These are phyloP conservation scores for Leptinotarsa peninsularis DNA, from an alignment of 2,888 invertebrate species.

Conservation along the genomic window DNA sequence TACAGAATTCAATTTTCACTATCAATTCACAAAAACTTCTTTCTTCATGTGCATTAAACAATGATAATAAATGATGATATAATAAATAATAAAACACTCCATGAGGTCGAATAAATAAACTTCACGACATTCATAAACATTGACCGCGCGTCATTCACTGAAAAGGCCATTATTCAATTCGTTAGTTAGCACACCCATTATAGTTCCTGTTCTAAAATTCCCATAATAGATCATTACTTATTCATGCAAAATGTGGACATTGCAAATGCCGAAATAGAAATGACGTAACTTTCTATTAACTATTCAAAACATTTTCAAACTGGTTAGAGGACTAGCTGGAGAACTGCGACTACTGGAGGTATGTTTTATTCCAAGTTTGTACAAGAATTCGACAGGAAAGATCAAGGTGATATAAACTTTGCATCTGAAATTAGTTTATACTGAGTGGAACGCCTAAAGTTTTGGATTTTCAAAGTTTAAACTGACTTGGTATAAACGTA, in stretches of 20 bases:
- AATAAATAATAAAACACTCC: no score
- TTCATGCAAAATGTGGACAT: conserved; percentile 50
- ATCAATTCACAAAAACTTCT: no score
- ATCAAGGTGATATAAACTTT: conserved; percentile 19
- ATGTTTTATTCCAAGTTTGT: conserved; percentile 10
- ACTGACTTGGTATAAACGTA: no score
- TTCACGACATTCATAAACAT: not conserved
- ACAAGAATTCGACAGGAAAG: conserved; percentile 4
- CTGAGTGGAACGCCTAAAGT: not conserved
- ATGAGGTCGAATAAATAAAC: conserved; percentile 10
- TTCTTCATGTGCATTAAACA: no score
- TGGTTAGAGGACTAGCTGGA: conserved; percentile 15
- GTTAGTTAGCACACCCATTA: conserved; percentile 44
- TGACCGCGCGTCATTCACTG: conserved; percentile 22
- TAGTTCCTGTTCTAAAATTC: conserved; percentile 45
- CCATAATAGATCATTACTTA: conserved; percentile 49
- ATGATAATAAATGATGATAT: no score
- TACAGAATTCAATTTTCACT: no score
- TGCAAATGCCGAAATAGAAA: conserved; percentile 54
- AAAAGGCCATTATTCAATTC: conserved; percentile 30
- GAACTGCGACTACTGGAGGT: not conserved
- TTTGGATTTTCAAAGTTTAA: no score
- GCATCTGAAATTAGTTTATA: conserved; percentile 7
- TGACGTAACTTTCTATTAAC: conserved; percentile 56
- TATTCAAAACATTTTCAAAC: conserved; percentile 49